Evolutionary conservation across 2,113 vertebrate genomes (phyloP), one percentile per base, ranked within the genome.

Genomic region (Paramisgurnus dabryanus): DNA sequence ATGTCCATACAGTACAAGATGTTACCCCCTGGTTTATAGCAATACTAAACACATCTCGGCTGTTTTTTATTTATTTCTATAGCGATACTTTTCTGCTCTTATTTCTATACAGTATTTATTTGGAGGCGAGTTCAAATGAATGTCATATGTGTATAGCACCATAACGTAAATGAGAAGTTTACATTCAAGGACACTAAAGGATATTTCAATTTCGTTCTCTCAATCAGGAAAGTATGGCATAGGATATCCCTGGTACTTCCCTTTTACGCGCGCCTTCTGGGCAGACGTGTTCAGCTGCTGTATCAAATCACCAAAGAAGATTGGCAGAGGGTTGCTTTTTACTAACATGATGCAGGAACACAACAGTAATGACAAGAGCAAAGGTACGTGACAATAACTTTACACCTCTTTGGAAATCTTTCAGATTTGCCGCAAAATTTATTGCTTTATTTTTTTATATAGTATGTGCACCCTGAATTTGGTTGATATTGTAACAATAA

Each of bases 211-310:
- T 66, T 27, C 8, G 72, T 40, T 71, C 57, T 15, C 81, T 61
- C 67, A 77, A 76, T 76, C 85, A 99, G 97, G 97, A 70, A 95
- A 95, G 83, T 98, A 97, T 0, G 97, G 97, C 43, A 94, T 98
- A 83, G 90, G 94, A 50, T 90, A 93, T 41, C 95, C 95, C 0
- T 99, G 97, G 97, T 97, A 97, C 90, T 99, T 98, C 85, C 97
- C 95, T 0, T 77, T 99, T 82, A 93, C 93, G 74, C 92, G 92
- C 1, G 98, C 97, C n/a, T 98, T 96, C 87, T 99, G 97, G 97
- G 71, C 90, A 0, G 91, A 96, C 11, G 85, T 92, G 84, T 94
- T 92, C 71, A 88, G 92, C 47, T 87, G 84, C 67, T 18, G 87
- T 12, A 75, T 84, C 3, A 90, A 86, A 18, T 76, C 89, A 45